Conservation (phyloP, 2,797 vertebrate genomes). For the Oryzias sinensis region DNA sequence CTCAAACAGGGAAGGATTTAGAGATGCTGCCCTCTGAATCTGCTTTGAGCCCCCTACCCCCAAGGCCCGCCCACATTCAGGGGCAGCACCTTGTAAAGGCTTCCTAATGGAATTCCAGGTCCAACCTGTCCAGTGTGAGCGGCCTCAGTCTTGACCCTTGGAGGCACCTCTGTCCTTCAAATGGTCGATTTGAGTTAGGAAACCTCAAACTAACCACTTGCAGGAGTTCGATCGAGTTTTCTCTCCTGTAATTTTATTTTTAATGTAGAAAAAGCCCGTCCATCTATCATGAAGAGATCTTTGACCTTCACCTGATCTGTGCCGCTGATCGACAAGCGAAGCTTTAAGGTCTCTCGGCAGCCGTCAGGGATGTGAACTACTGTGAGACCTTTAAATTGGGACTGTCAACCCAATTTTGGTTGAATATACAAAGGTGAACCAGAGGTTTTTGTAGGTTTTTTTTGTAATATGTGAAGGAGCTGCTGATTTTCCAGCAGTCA, state of each 20-base stretch:
- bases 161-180: too few species aligned
- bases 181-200: neutral
- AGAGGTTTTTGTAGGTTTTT: slow-evolving; percentile 56
- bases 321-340: slow-evolving; percentile 1
- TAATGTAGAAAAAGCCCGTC: slow-evolving; percentile 15
- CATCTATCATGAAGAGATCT: slow-evolving; percentile 9
- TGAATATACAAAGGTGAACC: slow-evolving; percentile 32
- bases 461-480: slow-evolving; percentile 42
- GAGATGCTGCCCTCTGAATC: slow-evolving; percentile 18
- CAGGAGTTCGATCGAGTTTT: slow-evolving; percentile 9
- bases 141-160: too few species aligned
- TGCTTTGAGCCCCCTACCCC: too few species aligned
- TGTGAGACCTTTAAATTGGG: slow-evolving; percentile 25
- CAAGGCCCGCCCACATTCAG: neutral
- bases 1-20: slow-evolving; percentile 83
- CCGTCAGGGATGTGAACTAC: slow-evolving; percentile 34
- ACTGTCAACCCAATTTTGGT: slow-evolving; percentile 30
- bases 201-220: slow-evolving; percentile 43
- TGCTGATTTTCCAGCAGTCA: slow-evolving; percentile 55
- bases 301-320: slow-evolving; percentile 18
- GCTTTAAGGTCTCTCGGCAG: slow-evolving; percentile 8
- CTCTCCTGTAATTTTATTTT: slow-evolving; percentile 3
- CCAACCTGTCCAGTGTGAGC: too few species aligned
- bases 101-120: too few species aligned
- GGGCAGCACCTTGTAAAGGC: too few species aligned